Evolutionary conservation across 2,888 invertebrate species (phyloP), one percentile per base, ranked within the genome.

Genomic region (Ctenicera cuprea): DNA sequence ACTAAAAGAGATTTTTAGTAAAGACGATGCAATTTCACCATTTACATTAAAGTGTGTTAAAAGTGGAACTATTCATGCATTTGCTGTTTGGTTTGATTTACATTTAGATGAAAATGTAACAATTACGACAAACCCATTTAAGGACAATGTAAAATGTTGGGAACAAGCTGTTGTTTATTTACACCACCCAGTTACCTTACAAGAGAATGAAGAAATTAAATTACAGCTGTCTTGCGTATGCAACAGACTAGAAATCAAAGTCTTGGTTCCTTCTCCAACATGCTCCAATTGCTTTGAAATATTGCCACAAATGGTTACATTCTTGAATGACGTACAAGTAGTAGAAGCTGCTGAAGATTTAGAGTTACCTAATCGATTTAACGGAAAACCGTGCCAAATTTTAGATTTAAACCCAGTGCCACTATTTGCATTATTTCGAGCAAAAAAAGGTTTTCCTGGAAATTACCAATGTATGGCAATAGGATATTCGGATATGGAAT

Each of bases 41-140:
- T 79, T 88, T 22, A 81, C 86, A 50, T 82, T 89, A 7, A 86
- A 85, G 63, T 88, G 86, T 73, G 82, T 82, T 57, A 82, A 87
- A 64, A 82, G 84, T 80, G 93, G 93, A 1, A 86, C 85, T 61
- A 83, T 94, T 12, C 92, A 94, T 86, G 90, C 91, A 22, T 86
- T 94, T 54, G 91, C 91, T 63, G 90, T 93, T 41, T 95, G 93
- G 93, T 95, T 95, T 83, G 91, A 93, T 82, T 87, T 95, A 71
- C 87, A 92, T 82, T 87, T 95, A 59, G 90, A 92, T 79, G 90
- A 92, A 8, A 88, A 89, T 43, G 88, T 90, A 37, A 87, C 86
- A 0, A 86, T 95, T 43, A 91, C 91, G 62, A 92, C 93, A 8
- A 89, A 91, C 76, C 93, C 93, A 1, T 87, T 84, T 69, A 80